Evolutionary conservation across 2,113 vertebrate species (phyloP).

Genomic region (Hippolais icterina): DNA sequence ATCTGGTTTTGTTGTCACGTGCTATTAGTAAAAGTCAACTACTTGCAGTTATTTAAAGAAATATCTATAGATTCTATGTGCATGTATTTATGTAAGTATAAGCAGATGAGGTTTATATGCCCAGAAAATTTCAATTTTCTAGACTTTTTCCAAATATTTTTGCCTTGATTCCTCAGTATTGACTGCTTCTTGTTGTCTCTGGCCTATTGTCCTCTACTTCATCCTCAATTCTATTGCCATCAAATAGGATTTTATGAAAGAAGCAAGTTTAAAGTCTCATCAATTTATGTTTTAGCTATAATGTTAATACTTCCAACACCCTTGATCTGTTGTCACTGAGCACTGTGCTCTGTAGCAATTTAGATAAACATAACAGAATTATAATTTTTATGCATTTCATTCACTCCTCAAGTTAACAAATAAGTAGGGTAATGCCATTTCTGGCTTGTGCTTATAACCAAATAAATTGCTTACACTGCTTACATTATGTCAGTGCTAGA

Average conservation of each 20-base stretch:
- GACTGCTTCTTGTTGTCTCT: background rate
- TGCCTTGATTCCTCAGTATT: background rate
- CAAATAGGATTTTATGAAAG: background rate
- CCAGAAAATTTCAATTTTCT: background rate
- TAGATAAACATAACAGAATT: background rate
- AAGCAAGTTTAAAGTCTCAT: background rate
- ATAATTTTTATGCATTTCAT: background rate
- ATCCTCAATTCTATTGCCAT: background rate
- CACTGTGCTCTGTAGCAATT: background rate
- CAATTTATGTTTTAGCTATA: background rate
- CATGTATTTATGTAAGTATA: background rate
- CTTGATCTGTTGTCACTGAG: background rate
- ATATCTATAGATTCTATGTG: background rate
- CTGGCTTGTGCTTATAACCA: background rate
- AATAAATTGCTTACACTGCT: background rate
- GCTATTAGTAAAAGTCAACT: background rate
- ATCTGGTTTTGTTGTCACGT: background rate
- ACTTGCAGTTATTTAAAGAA: background rate
- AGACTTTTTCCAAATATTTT: background rate
- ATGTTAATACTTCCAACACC: background rate
- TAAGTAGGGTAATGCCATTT: background rate
- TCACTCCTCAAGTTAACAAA: background rate
- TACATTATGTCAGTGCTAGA: background rate
- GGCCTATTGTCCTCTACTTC: background rate
- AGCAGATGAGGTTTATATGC: background rate